Percentiles rank a stretch among this genome's conserved stretches.
These are phyloP conservation scores for Leptinotarsa juncta DNA, from an alignment of 2,888 invertebrate genomes.

Conservation along the genomic window DNA sequence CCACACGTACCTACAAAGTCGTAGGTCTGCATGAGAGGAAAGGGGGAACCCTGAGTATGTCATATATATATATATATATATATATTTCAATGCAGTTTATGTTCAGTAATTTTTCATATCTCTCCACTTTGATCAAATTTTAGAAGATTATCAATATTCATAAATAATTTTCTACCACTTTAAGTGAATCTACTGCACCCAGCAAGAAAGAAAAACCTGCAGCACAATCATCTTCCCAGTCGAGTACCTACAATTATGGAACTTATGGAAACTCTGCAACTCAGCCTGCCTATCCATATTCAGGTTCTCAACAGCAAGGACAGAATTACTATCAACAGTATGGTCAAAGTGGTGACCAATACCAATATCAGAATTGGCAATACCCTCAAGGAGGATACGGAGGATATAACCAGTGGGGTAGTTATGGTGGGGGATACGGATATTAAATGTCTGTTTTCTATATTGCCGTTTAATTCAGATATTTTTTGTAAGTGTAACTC, in stretches of 20 bases:
- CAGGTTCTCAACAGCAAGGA: conserved; percentile 62
- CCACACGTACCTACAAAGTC: no score
- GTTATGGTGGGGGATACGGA: conserved; percentile 67
- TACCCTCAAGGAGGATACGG: conserved; percentile 70
- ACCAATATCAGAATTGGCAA: conserved; percentile 73
- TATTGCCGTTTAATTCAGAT: neutral
- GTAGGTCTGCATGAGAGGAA: no score
- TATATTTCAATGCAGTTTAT: no score
- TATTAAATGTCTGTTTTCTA: conserved; percentile 47
- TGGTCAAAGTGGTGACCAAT: conserved; percentile 69
- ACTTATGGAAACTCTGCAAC: conserved; percentile 64
- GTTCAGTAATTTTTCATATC: no score
- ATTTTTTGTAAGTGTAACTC: neutral
- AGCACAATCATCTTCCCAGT: conserved; percentile 58
- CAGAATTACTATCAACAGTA: conserved; percentile 71
- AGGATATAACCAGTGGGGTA: conserved; percentile 72
- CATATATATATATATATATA: no score
- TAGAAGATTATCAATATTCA: no score
- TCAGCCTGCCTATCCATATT: conserved; percentile 64
- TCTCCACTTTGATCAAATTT: no score
- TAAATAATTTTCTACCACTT: conserved; percentile 36
- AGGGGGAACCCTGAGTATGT: no score
- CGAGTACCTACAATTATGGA: conserved; percentile 60
- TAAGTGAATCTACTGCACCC: conserved; percentile 52
- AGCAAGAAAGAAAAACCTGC: conserved; percentile 64